phyloP scores from a whole-genome alignment of 1,140 invertebrate species.

The Drosophila mojavensis region DNA sequence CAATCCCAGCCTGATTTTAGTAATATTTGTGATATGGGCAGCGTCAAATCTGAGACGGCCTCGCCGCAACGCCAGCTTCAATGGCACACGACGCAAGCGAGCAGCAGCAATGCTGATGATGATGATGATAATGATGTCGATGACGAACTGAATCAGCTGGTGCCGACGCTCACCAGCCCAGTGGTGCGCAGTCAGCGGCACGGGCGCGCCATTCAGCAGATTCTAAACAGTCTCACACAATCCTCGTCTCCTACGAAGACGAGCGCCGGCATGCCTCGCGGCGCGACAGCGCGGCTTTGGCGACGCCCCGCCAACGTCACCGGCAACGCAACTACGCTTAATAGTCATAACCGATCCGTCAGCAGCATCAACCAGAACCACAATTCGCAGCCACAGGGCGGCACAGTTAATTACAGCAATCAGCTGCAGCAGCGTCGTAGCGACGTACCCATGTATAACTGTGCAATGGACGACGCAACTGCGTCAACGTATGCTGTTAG shows the following conservation, averaged over 20 bases:
- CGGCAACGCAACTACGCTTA: slow-evolving; percentile 64
- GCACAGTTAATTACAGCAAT: slow-evolving; percentile 37
- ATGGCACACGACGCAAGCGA: slow-evolving; percentile 36
- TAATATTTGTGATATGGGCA: slow-evolving; percentile 74
- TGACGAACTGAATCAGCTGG: slow-evolving; percentile 63
- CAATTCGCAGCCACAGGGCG: slow-evolving; percentile 50
- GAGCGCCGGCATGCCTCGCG: neutral
- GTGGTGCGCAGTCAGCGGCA: slow-evolving; percentile 63
- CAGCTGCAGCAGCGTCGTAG: slow-evolving; percentile 56
- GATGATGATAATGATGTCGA: slow-evolving; percentile 65
- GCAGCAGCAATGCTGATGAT: slow-evolving; percentile 42
- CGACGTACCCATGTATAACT: slow-evolving; percentile 71
- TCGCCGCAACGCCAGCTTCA: slow-evolving; percentile 53
- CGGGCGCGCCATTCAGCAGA: slow-evolving; percentile 59
- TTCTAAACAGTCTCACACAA: slow-evolving; percentile 68
- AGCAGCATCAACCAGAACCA: slow-evolving; percentile 29
- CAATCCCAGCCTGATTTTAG: slow-evolving; percentile 80
- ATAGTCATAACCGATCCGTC: slow-evolving; percentile 60
- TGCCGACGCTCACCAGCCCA: slow-evolving; percentile 70
- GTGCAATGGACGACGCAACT: slow-evolving; percentile 63
- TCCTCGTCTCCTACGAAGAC: slow-evolving; percentile 62
- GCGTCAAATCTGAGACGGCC: slow-evolving; percentile 55
- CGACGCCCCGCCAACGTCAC: slow-evolving; percentile 52
- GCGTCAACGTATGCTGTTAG: slow-evolving; percentile 19
- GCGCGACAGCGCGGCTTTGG: slow-evolving; percentile 44